A percentile compares a stretch with the other conserved stretches of the same genome.
Evolutionary conservation across 2,797 vertebrate genomes (phyloP).

Genomic region (Nyctalus aviator): DNA sequence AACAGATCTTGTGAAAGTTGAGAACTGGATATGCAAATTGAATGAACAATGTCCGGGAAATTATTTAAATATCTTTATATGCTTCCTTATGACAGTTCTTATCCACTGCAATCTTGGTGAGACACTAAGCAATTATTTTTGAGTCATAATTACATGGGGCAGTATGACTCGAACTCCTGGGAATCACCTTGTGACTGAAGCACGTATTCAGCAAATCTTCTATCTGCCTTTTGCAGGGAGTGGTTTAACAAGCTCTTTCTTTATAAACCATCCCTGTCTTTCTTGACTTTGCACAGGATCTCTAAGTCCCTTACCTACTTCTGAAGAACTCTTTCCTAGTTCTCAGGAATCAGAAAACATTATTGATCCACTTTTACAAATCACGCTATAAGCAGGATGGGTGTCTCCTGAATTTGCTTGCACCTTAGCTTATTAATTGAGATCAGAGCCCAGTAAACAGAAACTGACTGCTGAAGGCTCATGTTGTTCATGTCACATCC

Average conservation of each 20-base stretch:
- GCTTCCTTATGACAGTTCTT: constrained; percentile 62
- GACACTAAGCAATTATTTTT: constrained; percentile 67
- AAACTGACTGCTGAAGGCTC: background rate
- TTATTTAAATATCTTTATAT: constrained; percentile 49
- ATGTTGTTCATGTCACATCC: background rate
- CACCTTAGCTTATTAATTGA: constrained; percentile 38
- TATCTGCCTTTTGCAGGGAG: constrained; percentile 62
- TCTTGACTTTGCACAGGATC: background rate
- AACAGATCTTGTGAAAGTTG: constrained; percentile 37
- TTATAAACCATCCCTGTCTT: constrained; percentile 7
- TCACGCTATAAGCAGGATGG: background rate
- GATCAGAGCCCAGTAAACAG: background rate
- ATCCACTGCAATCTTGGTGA: constrained; percentile 47
- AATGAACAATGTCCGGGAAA: constrained; percentile 34
- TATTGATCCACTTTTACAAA: constrained; percentile 7
- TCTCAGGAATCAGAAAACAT: constrained; percentile 4
- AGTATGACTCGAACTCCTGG: constrained; percentile 39
- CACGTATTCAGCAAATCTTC: constrained; percentile 70
- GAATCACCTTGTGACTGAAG: constrained; percentile 65
- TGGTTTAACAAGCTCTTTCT: constrained; percentile 59
- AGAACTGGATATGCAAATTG: constrained; percentile 41
- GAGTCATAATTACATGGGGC: constrained; percentile 63
- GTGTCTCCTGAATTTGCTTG: constrained; percentile 38
- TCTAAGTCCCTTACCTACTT: background rate
- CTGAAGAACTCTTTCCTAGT: constrained; percentile 37